Evolutionary conservation across 2,797 vertebrate species (phyloP), one percentile per base, ranked within the genome.

Genomic region (Hirundo rustica): DNA sequence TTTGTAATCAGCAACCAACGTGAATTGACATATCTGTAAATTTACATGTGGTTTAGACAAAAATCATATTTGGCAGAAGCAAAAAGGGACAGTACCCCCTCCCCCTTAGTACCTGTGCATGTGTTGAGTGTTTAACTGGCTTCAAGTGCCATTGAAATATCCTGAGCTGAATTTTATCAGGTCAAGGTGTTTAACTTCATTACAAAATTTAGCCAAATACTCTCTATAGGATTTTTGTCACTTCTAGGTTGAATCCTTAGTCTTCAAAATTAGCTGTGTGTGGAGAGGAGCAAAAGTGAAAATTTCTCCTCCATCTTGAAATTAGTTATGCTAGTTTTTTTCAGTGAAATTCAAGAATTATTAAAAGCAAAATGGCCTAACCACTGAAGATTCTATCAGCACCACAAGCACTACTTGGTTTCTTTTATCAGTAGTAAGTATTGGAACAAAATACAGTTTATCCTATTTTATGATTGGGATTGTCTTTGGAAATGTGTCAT

Each of bases 401-500:
- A 51, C 12, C 60, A 65, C 40, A 93, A 81, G 66, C 53, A 92
- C 44, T 40, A 38, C 29, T 82, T 75, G n/a, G 42, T 70, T 85
- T 71, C 36, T 82, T 80, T 91, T 51, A 79, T 66, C 34, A 40
- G 2, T 65, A 85, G 32, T 40, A 57, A 77, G 79, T 42, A 29
- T 40, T 75, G 38, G 21, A 60, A 50, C 44, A 88, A 83, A 96
- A 91, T 92, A 71, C 25, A 40, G 87, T 82, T 82, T 65, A 75
- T 76, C 6, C 9, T 54, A 38, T 91, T 93, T 92, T 84, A 32
- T 92, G 60, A 71, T 65, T 96, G 97, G 47, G 62, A 67, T 94
- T 94, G 96, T 38, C 81, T 88, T 97, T 94, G 75, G 84, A 66
- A 62, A 44, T 94, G 30, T 94, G 57, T 94, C 82, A 96, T 96